Conservation (phyloP, 1,140 invertebrate species). For the Dendrolimus punctatus region DNA sequence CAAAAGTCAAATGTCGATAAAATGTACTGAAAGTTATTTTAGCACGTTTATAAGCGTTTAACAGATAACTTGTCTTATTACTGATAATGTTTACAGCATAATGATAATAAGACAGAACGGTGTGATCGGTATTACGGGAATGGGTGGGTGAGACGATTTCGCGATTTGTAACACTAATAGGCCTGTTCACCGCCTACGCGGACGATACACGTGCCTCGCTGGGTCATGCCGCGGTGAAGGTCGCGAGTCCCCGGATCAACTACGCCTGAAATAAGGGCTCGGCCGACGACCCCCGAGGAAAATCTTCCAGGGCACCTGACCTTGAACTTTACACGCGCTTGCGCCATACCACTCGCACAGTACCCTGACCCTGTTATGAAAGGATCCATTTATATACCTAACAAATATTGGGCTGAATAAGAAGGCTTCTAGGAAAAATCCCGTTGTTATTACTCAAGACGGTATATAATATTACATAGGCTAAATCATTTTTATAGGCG, state of each 20-base stretch:
- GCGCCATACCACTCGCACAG: conserved; percentile 46
- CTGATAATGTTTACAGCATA: too few species aligned
- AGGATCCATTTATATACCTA: conserved; percentile 32
- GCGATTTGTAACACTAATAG: conserved; percentile 16
- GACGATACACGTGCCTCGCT: conserved; percentile 48
- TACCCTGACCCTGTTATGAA: conserved; percentile 61
- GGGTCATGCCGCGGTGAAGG: conserved; percentile 54
- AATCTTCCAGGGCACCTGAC: conserved; percentile 63
- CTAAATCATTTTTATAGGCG: too few species aligned
- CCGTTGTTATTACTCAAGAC: too few species aligned
- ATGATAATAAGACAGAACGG: too few species aligned
- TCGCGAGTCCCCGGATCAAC: conserved; percentile 40
- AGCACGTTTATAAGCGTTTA: too few species aligned
- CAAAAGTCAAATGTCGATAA: too few species aligned
- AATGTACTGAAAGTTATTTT: too few species aligned
- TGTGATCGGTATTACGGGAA: too few species aligned
- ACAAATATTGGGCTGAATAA: background rate
- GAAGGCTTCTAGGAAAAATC: background rate
- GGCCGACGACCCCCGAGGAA: conserved; percentile 53
- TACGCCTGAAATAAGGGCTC: conserved; percentile 50
- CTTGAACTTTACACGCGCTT: conserved; percentile 66
- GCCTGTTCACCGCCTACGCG: conserved; percentile 43
- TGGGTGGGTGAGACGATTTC: background rate
- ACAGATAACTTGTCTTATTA: too few species aligned
- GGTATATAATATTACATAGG: too few species aligned